Evolutionary conservation across 2,113 vertebrate genomes (phyloP).

Genomic region (Sciurus niger): DNA sequence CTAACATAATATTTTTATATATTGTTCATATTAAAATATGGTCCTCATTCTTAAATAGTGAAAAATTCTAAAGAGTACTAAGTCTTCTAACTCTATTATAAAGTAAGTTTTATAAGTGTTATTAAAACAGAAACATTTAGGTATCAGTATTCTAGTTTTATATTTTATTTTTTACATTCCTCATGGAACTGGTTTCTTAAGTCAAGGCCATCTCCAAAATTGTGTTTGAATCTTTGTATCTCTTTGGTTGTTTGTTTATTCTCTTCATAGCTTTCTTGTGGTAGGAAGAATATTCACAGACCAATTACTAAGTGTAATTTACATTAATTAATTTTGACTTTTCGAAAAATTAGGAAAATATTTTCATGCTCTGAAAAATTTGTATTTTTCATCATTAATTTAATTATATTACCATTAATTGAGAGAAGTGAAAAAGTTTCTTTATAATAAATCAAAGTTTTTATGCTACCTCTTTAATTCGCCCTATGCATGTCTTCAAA

Average conservation of each 20-base stretch:
- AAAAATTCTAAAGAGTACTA: slow-evolving; percentile 58
- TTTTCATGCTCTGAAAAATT: not conserved
- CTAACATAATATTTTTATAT: slow-evolving; percentile 35
- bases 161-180: slow-evolving; percentile 62
- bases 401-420: slow-evolving; percentile 41
- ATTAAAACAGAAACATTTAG: slow-evolving; percentile 43
- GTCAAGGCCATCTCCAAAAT: slow-evolving; percentile 58
- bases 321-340: slow-evolving; percentile 51
- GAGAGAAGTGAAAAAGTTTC: not conserved
- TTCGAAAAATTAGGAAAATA: slow-evolving; percentile 37
- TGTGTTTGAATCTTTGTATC: slow-evolving; percentile 49
- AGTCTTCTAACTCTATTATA: slow-evolving; percentile 46
- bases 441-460: slow-evolving; percentile 1
- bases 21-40: not conserved
- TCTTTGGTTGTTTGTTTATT: slow-evolving; percentile 2
- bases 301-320: slow-evolving; percentile 27
- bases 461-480: not conserved
- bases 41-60: not conserved
- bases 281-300: not conserved
- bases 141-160: slow-evolving; percentile 38
- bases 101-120: slow-evolving; percentile 52
- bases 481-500: not conserved
- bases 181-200: slow-evolving; percentile 48
- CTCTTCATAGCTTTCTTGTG: slow-evolving; percentile 14
- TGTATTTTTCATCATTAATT: slow-evolving; percentile 27